Percentiles rank a stretch among this genome's conserved stretches.
phyloP scores from a whole-genome alignment of 1,140 invertebrate species.

The Nebria ingens region DNA sequence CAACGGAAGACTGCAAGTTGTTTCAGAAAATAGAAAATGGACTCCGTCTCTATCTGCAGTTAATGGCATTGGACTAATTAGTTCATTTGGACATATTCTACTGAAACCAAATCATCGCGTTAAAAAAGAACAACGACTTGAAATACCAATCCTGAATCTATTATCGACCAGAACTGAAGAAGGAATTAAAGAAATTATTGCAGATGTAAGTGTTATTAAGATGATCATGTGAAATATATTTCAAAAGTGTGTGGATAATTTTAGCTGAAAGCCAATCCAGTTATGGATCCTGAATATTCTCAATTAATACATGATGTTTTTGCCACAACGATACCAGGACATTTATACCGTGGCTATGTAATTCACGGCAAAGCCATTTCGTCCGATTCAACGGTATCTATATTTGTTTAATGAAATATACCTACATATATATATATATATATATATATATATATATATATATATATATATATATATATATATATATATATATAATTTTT shows the following conservation, averaged over 20 bases:
- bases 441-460: too few relatives aligned
- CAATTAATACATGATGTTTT: constrained; percentile 41
- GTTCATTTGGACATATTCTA: constrained; percentile 57
- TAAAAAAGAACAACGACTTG: constrained; percentile 23
- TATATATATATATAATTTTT: too few relatives aligned
- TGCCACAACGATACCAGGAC: constrained; percentile 41
- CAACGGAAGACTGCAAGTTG: constrained; percentile 49
- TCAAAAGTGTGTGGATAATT: too few relatives aligned
- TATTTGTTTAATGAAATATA: constrained; percentile 24
- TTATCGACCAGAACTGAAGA: constrained; percentile 59
- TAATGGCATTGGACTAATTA: constrained; percentile 50
- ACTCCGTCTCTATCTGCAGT: constrained; percentile 41
- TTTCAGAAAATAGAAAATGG: too few relatives aligned
- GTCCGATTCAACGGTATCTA: constrained; percentile 27
- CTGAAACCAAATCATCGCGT: constrained; percentile 43
- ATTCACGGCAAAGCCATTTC: constrained; percentile 32
- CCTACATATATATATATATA: constrained; percentile 45
- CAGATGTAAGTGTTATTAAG: constrained; percentile 15
- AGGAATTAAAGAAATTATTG: constrained; percentile 47
- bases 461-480: too few relatives aligned
- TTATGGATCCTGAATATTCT: constrained; percentile 44
- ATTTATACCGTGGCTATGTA: constrained; percentile 49
- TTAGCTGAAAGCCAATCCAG: constrained; percentile 24
- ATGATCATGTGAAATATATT: too few relatives aligned
- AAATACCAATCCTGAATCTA: constrained; percentile 26